Evolutionary conservation across 2,888 invertebrate genomes (phyloP), one percentile per base, ranked within the genome.

Genomic region (Hipparchia semele): DNA sequence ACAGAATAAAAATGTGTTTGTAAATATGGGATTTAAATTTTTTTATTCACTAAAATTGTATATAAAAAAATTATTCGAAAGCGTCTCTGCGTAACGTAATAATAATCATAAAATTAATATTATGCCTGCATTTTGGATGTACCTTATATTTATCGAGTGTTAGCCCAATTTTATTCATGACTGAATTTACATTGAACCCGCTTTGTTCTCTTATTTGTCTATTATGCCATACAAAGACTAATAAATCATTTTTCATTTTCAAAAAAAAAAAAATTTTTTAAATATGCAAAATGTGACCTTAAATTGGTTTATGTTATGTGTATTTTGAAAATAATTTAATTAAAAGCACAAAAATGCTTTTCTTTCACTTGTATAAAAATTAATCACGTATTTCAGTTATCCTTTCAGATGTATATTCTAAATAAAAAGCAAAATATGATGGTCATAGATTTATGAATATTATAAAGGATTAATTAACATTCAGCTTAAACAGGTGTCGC

Each of bases 1-100:
- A 62, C 49, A 23, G n/a, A 49, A 62, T 23, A 49, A 56, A 64
- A 73, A 65, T 77, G 71, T 77, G 68, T 73, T 68, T 77, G 77
- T 77, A 76, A 76, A 77, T 77, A 77, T 71, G 75, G 76, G 75
- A 72, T 51, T 61, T 54, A 49, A 12, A 54, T 59, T 66, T 68
- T 61, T 73, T 64, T 65, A 23, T 39, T 61, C 6, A 69, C 67
- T 67, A 70, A 59, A 68, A 71, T 64, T 76, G 73, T 77, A 74
- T 64, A 76, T 77, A 76, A 70, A 76, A 23, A 71, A 74, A 74
- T 70, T 72, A 70, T 65, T 67, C 68, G 49, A 46, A 67, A 51
- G 70, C 75, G 71, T 73, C 60, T 64, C 54, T 23, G 39, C 39
- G 39, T 56, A 39, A 9, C 6, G 23, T 59, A 33, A 59, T 58